Evolutionary conservation across 2,797 vertebrate genomes (phyloP), one percentile per base, ranked within the genome.

Genomic region (Mionectes olivaceus): DNA sequence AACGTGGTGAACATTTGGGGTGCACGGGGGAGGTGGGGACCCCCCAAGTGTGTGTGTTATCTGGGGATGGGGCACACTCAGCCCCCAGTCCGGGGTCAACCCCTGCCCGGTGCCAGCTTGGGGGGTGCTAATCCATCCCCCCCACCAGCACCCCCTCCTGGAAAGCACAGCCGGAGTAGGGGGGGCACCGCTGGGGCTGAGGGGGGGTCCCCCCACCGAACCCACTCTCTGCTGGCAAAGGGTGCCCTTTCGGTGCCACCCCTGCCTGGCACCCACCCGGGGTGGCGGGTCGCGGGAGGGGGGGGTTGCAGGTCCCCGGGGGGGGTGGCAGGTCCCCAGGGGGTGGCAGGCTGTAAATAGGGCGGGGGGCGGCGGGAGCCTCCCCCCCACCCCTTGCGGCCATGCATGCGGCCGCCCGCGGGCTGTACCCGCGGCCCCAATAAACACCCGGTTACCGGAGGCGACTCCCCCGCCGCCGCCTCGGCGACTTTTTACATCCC

Each of bases 371-470:
- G 24, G 86, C 9, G 27, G 73, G 90, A 68, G 92, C 43, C 96
- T 27, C 92, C 86, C 95, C 50, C 70, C 95, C 93, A 67, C 95
- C 93, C 95, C 93, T 95, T 35, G 65, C 84, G 97, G 95, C 97
- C 97, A 80, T 97, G 98, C 98, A 98, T 98, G 98, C 96, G 95
- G 97, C 96, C 91, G 91, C 94, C 91, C 88, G 76, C 63, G 88
- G 94, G 94, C 95, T 95, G 97, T 95, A 93, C 94, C 97, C 90
- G 95, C 94, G 94, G 83, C 87, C 96, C 93, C 92, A 98, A 98
- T 98, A 98, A 98, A 98, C 94, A 77, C 96, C 96, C 97, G 96
- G 97, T 98, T 98, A 98, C 97, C 95, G 91, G 97, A 97, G 82
- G 78, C 16, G 82, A 93, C 86, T 96, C 96, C 90, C 39, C 78